Evolutionary conservation across 2,797 vertebrate species (phyloP), one percentile per base, ranked within the genome.

Genomic region (Petrocephalus schoutedeni): DNA sequence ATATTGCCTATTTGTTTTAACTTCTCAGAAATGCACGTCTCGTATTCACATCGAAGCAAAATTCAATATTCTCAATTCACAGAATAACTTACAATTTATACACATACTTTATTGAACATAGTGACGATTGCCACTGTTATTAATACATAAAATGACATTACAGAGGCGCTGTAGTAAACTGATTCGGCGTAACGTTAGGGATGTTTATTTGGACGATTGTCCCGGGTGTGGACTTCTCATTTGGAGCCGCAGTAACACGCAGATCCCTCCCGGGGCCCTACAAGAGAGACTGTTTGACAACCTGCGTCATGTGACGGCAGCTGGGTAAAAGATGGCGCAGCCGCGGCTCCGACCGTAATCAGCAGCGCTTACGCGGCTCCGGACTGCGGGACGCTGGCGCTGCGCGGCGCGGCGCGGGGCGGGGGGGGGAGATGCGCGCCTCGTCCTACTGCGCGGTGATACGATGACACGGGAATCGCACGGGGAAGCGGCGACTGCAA

Each of bases 281-380:
- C 85, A 87, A 61, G 57, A 16, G 54, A 58, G 87, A 28, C 86
- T 85, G 86, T 89, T 88, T 95, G 95, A 95, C 94, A 94, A 93
- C 93, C 92, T 92, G 92, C 92, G 93, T 95, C 95, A 95, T 94
- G 94, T 96, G 95, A 96, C 92, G 88, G 88, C 87, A 90, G 84
- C 88, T 59, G 80, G 88, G 41, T 89, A 94, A 95, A 71, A 95
- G 94, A 96, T 96, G 95, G 95, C 95, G 95, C 95, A 95, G 92
- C 93, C 88, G 88, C 89, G 89, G 86, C 89, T 88, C 77, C 88
- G 71, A 51, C 87, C 87, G 19, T 89, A 86, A 87, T 32, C 86
- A 45, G 84, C 87, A 64, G 83, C 77, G 67, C 45, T n/a, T 88
- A 53, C 51, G 36, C 83, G 71, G 21, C 87, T 23, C 16, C 57